phyloP scores from a whole-genome alignment of 1,140 invertebrate genomes.

The Penaeus chinensis region DNA sequence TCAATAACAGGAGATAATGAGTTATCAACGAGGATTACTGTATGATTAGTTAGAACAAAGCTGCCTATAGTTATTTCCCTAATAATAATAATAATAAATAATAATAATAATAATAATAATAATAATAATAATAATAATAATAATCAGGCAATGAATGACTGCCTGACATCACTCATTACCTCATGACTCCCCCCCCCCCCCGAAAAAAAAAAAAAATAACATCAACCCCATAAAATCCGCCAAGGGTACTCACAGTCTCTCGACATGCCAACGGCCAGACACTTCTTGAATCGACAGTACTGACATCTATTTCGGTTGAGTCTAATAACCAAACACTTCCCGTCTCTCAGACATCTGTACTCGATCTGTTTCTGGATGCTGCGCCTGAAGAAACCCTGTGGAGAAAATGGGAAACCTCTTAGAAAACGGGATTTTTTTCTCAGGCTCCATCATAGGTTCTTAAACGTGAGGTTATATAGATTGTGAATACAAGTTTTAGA shows the following conservation, averaged over 20 bases:
- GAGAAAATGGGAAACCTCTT: slow-evolving; percentile 41
- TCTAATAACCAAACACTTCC: slow-evolving; percentile 95
- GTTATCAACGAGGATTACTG: no score
- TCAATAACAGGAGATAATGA: no score
- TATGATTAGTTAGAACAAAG: background rate
- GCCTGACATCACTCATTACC: no score
- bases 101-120: background rate
- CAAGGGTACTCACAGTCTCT: slow-evolving; percentile 86
- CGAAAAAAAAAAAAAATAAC: background rate
- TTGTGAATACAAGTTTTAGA: no score
- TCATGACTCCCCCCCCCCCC: no score
- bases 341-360: slow-evolving; percentile 94
- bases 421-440: background rate
- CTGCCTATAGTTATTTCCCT: background rate
- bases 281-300: slow-evolving; percentile 98
- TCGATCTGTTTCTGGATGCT: slow-evolving; percentile 99
- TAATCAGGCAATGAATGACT: no score
- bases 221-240: background rate
- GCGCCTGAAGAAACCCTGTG: slow-evolving; percentile 78
- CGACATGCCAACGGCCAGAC: slow-evolving; percentile 97
- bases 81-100: background rate
- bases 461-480: no score
- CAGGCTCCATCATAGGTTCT: no score
- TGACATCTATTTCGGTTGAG: slow-evolving; percentile 97
- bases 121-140: background rate